Conservation (phyloP, 2,113 vertebrate genomes). For the Forbesichthys papilliferus region DNA sequence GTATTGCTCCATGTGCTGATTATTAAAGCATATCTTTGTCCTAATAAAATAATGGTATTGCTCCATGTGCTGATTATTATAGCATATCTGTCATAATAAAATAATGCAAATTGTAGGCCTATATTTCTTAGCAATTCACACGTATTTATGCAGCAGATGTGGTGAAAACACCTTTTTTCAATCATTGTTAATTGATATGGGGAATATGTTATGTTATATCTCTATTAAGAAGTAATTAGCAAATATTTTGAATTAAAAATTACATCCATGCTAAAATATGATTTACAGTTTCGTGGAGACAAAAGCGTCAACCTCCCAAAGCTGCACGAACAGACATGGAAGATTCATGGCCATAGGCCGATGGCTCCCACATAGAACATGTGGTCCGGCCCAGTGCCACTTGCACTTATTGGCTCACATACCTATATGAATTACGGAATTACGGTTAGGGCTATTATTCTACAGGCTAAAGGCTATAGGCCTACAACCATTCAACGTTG, state of each 20-base stretch:
- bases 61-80: slow-evolving; percentile 28
- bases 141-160: slow-evolving; percentile 49
- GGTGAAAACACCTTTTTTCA: slow-evolving; percentile 37
- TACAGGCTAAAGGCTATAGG: no score
- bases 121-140: slow-evolving; percentile 20
- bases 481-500: no score
- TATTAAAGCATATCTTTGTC: slow-evolving; percentile 11
- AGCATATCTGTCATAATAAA: slow-evolving; percentile 9
- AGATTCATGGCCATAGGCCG: not conserved
- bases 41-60: no score
- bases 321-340: not conserved
- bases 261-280: not conserved
- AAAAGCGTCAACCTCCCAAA: not conserved
- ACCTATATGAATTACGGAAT: no score
- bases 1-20: slow-evolving; percentile 25
- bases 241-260: slow-evolving; percentile 34
- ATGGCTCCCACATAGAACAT: no score
- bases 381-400: no score
- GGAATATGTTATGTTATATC: slow-evolving; percentile 19
- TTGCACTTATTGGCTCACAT: no score
- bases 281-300: not conserved
- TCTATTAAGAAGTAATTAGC: slow-evolving; percentile 55
- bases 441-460: no score
- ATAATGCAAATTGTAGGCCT: slow-evolving; percentile 35
- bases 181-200: slow-evolving; percentile 19